Percentiles rank a stretch among this genome's conserved stretches.
Evolutionary conservation across 1,140 invertebrate species (phyloP).

Genomic region (Eumaeus atala): DNA sequence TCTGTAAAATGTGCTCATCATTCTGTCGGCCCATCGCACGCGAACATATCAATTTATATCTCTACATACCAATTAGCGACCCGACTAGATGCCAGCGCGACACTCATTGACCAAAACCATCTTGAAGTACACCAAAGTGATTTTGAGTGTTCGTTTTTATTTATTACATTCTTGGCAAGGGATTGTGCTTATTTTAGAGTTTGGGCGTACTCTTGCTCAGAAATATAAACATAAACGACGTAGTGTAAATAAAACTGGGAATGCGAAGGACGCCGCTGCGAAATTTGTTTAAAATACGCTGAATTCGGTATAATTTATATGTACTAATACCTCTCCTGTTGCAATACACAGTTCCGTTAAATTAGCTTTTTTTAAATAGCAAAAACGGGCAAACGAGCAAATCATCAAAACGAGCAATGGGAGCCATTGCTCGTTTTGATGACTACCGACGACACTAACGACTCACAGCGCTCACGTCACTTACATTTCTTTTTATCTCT

Average conservation of each 20-base stretch:
- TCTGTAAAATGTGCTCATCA: too few species aligned
- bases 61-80: not conserved
- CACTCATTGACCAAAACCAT: conserved; percentile 9
- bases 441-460: too few species aligned
- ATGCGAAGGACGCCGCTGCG: conserved; percentile 23
- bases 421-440: too few species aligned
- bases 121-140: conserved; percentile 7
- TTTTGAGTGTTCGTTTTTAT: conserved; percentile 15
- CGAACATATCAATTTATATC: not conserved
- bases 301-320: not conserved
- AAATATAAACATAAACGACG: conserved; percentile 21
- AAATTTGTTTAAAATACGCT: conserved; percentile 1
- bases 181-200: conserved; percentile 17
- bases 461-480: too few species aligned
- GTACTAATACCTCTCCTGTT: too few species aligned
- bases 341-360: too few species aligned
- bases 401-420: too few species aligned
- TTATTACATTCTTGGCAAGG: conserved; percentile 20
- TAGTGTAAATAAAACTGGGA: conserved; percentile 42
- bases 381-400: too few species aligned
- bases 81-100: not conserved
- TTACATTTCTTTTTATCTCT: too few species aligned
- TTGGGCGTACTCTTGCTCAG: conserved; percentile 36
- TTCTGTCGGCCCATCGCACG: too few species aligned
- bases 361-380: too few species aligned